Evolutionary conservation across 1,140 invertebrate species (phyloP).

Genomic region (Drosophila athabasca): DNA sequence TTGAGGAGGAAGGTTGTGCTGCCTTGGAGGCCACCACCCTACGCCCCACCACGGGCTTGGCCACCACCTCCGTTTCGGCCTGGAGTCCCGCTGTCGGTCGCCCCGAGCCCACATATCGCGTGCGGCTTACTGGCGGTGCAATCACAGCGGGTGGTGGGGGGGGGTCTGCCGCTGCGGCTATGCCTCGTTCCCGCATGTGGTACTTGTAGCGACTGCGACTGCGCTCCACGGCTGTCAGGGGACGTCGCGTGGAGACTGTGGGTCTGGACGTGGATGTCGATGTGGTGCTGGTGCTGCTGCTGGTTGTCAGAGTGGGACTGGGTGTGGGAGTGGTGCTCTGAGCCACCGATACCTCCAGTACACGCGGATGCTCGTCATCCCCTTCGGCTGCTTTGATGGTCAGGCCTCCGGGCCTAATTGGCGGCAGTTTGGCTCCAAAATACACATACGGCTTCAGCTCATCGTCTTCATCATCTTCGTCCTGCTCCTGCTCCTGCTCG

Average conservation of each 20-base stretch:
- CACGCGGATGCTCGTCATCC: slow-evolving; percentile 75
- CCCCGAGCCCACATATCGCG: slow-evolving; percentile 65
- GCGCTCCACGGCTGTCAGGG: slow-evolving; percentile 66
- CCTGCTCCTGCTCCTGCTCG: slow-evolving; percentile 35
- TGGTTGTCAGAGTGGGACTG: neutral
- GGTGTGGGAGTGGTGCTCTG: slow-evolving; percentile 30
- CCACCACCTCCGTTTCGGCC: slow-evolving; percentile 3
- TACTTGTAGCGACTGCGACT: slow-evolving; percentile 82
- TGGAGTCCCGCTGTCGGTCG: slow-evolving; percentile 53
- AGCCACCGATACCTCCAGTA: slow-evolving; percentile 76
- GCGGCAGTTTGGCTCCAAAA: slow-evolving; percentile 88
- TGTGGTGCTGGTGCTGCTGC: no score
- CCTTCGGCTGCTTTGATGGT: slow-evolving; percentile 83
- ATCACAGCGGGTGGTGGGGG: slow-evolving; percentile 16
- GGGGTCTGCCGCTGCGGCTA: slow-evolving; percentile 16
- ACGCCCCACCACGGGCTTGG: slow-evolving; percentile 40
- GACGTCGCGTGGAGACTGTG: slow-evolving; percentile 58
- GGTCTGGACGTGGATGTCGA: slow-evolving; percentile 11
- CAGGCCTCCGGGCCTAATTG: slow-evolving; percentile 85
- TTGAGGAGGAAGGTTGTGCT: slow-evolving; percentile 65
- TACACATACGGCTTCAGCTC: slow-evolving; percentile 89
- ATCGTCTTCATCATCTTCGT: slow-evolving; percentile 84
- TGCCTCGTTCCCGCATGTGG: slow-evolving; percentile 84
- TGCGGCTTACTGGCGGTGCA: slow-evolving; percentile 40
- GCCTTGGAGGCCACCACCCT: slow-evolving; percentile 44